Evolutionary conservation across 2,888 invertebrate species (phyloP).

Genomic region (Pecten maximus): DNA sequence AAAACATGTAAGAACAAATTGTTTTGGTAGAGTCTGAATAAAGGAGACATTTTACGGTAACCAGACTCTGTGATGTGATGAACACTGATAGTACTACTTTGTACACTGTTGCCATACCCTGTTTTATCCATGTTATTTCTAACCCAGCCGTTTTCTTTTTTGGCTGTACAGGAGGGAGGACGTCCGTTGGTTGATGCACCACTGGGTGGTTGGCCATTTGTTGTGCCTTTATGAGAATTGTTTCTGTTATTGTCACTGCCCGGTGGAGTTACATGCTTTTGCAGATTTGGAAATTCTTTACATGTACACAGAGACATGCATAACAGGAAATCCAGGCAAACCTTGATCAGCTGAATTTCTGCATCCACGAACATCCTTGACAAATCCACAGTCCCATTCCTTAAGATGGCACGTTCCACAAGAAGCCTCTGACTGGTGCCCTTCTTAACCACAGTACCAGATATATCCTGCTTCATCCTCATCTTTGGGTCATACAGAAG

Average conservation of each 20-base stretch:
- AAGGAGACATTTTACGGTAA: not conserved
- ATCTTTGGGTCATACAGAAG: slow-evolving; percentile 31
- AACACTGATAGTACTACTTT: no score
- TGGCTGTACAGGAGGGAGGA: not conserved
- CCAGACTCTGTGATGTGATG: not conserved
- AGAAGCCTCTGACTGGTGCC: not conserved
- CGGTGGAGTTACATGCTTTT: slow-evolving; percentile 18
- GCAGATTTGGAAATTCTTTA: slow-evolving; percentile 59
- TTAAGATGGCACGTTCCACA: slow-evolving; percentile 41
- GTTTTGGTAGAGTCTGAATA: no score
- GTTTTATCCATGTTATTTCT: not conserved
- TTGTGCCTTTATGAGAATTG: slow-evolving; percentile 43
- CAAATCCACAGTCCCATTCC: slow-evolving; percentile 48
- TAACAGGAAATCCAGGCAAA: slow-evolving; percentile 59
- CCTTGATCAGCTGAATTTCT: slow-evolving; percentile 60
- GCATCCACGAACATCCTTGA: slow-evolving; percentile 53
- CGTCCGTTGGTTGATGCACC: not conserved
- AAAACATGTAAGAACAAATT: no score
- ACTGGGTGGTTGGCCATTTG: slow-evolving; percentile 43
- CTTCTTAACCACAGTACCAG: not conserved
- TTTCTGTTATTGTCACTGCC: slow-evolving; percentile 42
- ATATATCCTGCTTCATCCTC: slow-evolving; percentile 34
- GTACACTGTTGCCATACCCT: not conserved
- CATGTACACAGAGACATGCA: slow-evolving; percentile 66
- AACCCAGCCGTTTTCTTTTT: slow-evolving; percentile 9